Conservation (phyloP, 2,888 invertebrate genomes). For the Isotomurus palustris region DNA sequence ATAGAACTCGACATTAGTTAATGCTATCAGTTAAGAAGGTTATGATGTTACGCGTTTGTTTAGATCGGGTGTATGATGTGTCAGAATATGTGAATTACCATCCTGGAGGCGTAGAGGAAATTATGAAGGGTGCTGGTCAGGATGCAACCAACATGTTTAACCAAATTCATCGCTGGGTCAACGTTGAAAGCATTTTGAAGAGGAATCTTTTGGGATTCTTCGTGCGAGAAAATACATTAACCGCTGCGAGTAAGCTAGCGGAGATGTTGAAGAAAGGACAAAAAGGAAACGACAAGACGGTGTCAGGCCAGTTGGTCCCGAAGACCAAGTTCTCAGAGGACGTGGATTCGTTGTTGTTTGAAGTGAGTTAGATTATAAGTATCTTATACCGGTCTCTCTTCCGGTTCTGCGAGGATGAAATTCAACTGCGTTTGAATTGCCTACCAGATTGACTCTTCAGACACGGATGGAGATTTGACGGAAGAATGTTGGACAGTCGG, state of each 20-base stretch:
- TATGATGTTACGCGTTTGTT: not conserved
- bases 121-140: constrained; percentile 44
- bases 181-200: constrained; percentile 39
- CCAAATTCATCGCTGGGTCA: constrained; percentile 41
- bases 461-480: constrained; percentile 14
- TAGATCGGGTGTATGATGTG: constrained; percentile 39
- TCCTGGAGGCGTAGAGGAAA: constrained; percentile 40
- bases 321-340: constrained; percentile 28
- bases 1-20: not conserved
- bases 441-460: constrained; percentile 9
- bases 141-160: constrained; percentile 34
- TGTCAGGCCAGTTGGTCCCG: constrained; percentile 1
- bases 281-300: not conserved
- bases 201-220: constrained; percentile 38
- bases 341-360: constrained; percentile 23
- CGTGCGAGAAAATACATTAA: constrained; percentile 11
- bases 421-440: not conserved
- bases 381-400: not conserved
- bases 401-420: not conserved
- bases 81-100: constrained; percentile 41
- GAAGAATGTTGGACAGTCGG: constrained; percentile 40
- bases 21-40: too few species aligned
- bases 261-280: not conserved
- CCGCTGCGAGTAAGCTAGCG: constrained; percentile 11
- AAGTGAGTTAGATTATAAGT: constrained; percentile 10